Base-by-base conservation (phyloP, 2,797 vertebrate species). In the Odontamblyopus lacepedii region DNA sequence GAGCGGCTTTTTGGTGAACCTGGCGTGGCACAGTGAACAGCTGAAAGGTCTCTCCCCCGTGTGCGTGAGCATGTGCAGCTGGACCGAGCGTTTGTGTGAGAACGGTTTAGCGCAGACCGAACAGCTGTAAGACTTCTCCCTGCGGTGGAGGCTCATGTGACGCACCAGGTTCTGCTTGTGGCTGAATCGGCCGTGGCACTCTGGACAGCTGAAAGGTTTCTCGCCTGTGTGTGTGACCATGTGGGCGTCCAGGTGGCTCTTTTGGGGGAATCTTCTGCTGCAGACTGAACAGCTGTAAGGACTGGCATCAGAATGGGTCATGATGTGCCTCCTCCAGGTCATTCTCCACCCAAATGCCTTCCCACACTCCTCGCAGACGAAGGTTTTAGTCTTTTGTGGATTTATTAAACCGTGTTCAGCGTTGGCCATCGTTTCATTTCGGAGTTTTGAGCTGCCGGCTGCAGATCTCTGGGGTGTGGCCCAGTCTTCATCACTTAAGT, bases 201-300 rank as follows among this genome's bases (percentile, higher is more conserved):
- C 19, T 15, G 62, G 2, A 2, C 62, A 41, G 35, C 62, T 23
- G 62, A 63, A 63, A 9, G 61, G 61, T 5, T 38, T 63, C 35
- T 63, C 61, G 8, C 61, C 61, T 8, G 61, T 63, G 19, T 63
- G 61, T 3, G 61, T 63, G 19, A 63, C 61, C 61, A 63, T 63
- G 61, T 63, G 62, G 35, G 62, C n/a, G 32, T 26, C 62, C 62
- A 63, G 35, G 62, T 63, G 62, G 62, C 35, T n/a, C 7, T 23
- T 71, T 26, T 71, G 70, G 4, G 32, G 53, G 7, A 63, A 64
- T 9, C 32, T 19, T 19, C 64, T 71, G 62, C 18, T 18, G 15
- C 63, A 63, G 70, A 62, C 26, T 2, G 63, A 15, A 35, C 62
- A 63, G 35, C 19, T 44, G 35, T 63, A 23, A 23, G 23, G 23